Evolutionary conservation across 2,888 invertebrate species (phyloP).

Genomic region (Stenotaenia linearis): DNA sequence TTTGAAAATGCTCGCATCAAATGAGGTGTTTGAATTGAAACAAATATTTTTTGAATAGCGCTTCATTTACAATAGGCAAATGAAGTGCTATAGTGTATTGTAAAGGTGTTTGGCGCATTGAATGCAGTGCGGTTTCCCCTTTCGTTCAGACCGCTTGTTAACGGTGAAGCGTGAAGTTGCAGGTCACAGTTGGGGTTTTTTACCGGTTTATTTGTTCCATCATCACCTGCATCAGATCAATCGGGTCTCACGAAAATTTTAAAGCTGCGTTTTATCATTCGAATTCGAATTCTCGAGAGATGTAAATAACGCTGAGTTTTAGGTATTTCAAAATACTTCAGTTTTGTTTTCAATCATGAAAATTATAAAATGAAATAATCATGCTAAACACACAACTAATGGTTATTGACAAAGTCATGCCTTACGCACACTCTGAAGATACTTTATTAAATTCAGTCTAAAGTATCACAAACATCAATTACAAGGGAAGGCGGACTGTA

Average conservation of each 20-base stretch:
- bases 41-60: not conserved
- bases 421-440: not conserved
- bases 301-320: not conserved
- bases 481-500: not conserved
- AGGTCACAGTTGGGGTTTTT: not conserved
- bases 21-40: not conserved
- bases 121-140: not conserved
- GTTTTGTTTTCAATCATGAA: too few species aligned
- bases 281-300: not conserved
- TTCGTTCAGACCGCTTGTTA: not conserved
- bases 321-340: too few species aligned
- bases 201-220: not conserved
- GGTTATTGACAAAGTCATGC: not conserved
- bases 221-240: not conserved
- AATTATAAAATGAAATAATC: not conserved
- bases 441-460: slow-evolving; percentile 2
- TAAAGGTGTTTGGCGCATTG: not conserved
- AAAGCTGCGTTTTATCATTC: not conserved
- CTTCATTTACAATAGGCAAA: not conserved
- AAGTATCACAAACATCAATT: slow-evolving; percentile 7
- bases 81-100: not conserved
- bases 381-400: not conserved
- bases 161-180: not conserved
- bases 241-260: not conserved
- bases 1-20: not conserved